These are phyloP conservation scores for Ceramica pisi DNA, from an alignment of 2,888 invertebrate species.

Conservation along the genomic window DNA sequence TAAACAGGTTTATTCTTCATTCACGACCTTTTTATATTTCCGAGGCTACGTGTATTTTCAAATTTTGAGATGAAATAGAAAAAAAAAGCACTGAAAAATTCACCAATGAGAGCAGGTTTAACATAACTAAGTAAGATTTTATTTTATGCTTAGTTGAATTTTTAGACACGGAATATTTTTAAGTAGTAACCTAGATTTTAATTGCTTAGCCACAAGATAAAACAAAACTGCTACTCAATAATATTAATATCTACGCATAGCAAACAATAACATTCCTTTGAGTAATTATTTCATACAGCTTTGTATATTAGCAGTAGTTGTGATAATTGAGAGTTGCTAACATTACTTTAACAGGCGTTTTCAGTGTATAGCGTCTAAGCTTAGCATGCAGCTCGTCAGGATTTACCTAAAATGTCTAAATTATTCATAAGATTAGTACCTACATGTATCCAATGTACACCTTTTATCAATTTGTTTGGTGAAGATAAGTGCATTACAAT, in stretches of 20 bases:
- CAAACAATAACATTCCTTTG: constrained; percentile 20
- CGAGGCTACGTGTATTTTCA: background rate
- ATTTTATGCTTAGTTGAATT: no score
- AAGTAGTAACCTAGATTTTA: no score
- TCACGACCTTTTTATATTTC: constrained; percentile 15
- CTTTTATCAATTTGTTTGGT: no score
- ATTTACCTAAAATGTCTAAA: background rate
- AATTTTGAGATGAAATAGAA: background rate
- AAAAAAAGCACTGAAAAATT: background rate
- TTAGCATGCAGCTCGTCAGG: background rate
- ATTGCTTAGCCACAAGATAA: background rate
- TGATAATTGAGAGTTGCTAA: background rate
- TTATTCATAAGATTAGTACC: background rate
- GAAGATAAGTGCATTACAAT: no score
- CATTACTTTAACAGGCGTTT: background rate
- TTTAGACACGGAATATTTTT: background rate
- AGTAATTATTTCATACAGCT: constrained; percentile 10
- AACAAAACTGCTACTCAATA: background rate
- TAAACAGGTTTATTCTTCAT: constrained; percentile 13
- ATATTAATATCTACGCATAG: background rate
- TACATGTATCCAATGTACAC: no score
- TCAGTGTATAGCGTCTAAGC: background rate
- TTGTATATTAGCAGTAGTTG: constrained; percentile 4
- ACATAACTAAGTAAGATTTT: background rate
- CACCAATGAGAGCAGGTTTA: background rate